Conservation (phyloP, 2,888 invertebrate species). For the Ommatoiulus sabulosus region DNA sequence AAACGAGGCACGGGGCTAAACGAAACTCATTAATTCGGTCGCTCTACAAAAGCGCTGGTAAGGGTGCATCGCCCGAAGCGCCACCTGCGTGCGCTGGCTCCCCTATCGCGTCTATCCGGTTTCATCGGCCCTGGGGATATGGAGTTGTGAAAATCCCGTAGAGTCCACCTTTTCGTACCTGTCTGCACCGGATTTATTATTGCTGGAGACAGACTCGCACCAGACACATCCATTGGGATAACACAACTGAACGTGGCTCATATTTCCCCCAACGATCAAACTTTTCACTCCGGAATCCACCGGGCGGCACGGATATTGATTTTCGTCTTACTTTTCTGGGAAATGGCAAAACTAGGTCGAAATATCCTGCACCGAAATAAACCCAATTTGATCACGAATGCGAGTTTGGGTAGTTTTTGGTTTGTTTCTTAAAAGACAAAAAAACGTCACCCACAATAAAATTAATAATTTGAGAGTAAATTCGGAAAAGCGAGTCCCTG, state of each 20-base stretch:
- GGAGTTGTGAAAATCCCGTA: not conserved
- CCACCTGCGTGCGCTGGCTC: not conserved
- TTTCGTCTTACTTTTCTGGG: not conserved
- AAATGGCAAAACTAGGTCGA: not conserved
- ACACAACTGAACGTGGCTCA: not conserved
- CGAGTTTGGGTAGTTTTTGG: no score
- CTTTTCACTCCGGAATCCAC: not conserved
- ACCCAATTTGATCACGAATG: not conserved
- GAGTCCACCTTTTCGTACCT: not conserved
- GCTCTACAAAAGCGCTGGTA: not conserved
- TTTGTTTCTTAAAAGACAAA: no score
- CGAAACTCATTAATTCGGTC: conserved; percentile 22
- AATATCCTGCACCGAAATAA: not conserved
- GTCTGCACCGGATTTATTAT: conserved; percentile 19
- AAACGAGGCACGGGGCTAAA: conserved; percentile 47
- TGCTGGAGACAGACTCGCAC: not conserved
- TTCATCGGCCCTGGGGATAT: conserved; percentile 8
- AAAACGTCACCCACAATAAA: no score
- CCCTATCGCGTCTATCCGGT: not conserved
- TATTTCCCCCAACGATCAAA: not conserved
- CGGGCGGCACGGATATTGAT: not conserved
- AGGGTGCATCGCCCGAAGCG: not conserved
- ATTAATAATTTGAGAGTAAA: no score
- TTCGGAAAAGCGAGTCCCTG: no score
- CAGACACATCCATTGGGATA: not conserved